Evolutionary conservation across 1,140 invertebrate genomes (phyloP).

Genomic region (Drosophila cardini): DNA sequence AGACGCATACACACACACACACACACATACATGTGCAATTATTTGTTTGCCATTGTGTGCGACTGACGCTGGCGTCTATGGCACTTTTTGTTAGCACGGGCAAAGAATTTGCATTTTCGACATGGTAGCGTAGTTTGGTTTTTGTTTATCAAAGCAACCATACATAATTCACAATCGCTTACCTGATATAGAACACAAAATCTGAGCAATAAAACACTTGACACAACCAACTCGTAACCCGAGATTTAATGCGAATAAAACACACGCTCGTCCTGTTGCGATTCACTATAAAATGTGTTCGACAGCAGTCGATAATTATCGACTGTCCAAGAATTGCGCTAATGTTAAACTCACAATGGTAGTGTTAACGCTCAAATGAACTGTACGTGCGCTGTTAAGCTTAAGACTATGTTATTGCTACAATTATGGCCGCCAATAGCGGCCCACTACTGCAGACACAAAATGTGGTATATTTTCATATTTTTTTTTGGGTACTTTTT

Average conservation of each 20-base stretch:
- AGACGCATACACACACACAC: neutral
- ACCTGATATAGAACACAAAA: constrained; percentile 32
- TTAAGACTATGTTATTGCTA: constrained; percentile 36
- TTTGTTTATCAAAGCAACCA: neutral
- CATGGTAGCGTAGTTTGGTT: neutral
- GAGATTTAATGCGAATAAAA: constrained; percentile 14
- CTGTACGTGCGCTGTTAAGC: neutral
- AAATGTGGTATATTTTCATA: neutral
- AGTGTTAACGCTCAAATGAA: neutral
- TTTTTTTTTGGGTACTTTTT: too few species aligned
- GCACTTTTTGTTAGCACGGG: neutral
- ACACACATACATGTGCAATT: constrained; percentile 1
- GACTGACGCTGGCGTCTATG: constrained; percentile 29
- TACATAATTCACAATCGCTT: neutral
- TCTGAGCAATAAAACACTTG: constrained; percentile 21
- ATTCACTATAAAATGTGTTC: constrained; percentile 13
- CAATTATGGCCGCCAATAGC: too few species aligned
- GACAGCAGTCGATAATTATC: constrained; percentile 15
- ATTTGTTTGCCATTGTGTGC: constrained; percentile 7
- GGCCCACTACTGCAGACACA: neutral
- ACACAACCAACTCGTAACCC: constrained; percentile 5
- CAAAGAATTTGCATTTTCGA: neutral
- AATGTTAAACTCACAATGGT: constrained; percentile 31
- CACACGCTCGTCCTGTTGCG: constrained; percentile 23
- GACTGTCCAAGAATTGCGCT: neutral